A percentile compares a stretch with the other conserved stretches of the same genome.
Evolutionary conservation across 2,888 invertebrate genomes (phyloP).

Genomic region (Tetanocera ferruginea): DNA sequence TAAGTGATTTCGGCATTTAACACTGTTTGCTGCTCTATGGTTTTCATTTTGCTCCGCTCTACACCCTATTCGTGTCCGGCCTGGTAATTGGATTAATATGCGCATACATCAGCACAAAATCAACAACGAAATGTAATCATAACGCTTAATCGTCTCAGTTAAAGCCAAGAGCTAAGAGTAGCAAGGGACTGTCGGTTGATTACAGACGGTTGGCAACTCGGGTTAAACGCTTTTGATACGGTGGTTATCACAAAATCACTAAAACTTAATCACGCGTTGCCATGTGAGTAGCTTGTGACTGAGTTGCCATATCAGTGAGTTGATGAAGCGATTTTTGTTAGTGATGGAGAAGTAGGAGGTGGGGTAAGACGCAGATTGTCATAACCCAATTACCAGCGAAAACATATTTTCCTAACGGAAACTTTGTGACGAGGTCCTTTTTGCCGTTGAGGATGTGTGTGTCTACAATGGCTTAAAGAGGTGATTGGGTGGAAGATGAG

Average conservation of each 20-base stretch:
- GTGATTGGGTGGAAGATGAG: background rate
- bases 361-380: slow-evolving; percentile 14
- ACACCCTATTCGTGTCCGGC: slow-evolving; percentile 54
- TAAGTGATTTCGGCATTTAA: slow-evolving; percentile 57
- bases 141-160: slow-evolving; percentile 28
- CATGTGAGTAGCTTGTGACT: slow-evolving; percentile 36
- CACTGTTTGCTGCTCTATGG: background rate
- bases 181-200: background rate
- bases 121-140: slow-evolving; percentile 21
- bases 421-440: background rate
- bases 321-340: background rate
- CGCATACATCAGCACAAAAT: slow-evolving; percentile 54
- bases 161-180: background rate
- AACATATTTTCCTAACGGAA: slow-evolving; percentile 49
- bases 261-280: slow-evolving; percentile 51
- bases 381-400: slow-evolving; percentile 42
- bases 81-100: slow-evolving; percentile 67
- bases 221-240: slow-evolving; percentile 51
- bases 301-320: background rate
- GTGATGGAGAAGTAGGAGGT: background rate
- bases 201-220: slow-evolving; percentile 38
- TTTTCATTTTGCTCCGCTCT: background rate
- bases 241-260: slow-evolving; percentile 49
- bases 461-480: background rate
- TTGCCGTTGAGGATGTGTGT: background rate